These are phyloP conservation scores for Flexamia atlantica DNA, from an alignment of 2,888 invertebrate genomes.

Conservation along the genomic window DNA sequence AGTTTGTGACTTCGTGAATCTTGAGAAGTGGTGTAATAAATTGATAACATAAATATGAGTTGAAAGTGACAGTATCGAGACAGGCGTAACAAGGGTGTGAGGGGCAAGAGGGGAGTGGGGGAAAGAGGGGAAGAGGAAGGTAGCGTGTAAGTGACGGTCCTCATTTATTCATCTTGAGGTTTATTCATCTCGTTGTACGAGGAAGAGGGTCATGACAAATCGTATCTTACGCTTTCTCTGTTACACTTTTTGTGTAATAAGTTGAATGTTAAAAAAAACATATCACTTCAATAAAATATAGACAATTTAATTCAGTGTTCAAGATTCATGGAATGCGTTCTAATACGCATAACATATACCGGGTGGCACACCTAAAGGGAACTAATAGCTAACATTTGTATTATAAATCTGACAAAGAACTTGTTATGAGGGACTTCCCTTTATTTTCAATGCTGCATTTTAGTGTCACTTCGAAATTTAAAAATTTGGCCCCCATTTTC, in stretches of 20 bases:
- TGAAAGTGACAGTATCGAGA: not conserved
- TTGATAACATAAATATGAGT: not conserved
- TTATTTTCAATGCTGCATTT: no score
- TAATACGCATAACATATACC: no score
- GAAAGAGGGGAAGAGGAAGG: not conserved
- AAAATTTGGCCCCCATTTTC: no score
- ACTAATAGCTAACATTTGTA: no score
- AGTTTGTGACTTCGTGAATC: no score
- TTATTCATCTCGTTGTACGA: slow-evolving; percentile 29
- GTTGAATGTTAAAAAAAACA: not conserved
- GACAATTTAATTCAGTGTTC: no score
- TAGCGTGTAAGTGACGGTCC: slow-evolving; percentile 34
- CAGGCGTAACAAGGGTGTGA: not conserved
- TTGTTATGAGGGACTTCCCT: no score
- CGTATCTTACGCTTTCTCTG: slow-evolving; percentile 6
- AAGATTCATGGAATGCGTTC: no score
- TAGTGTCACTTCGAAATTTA: no score
- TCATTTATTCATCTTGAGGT: slow-evolving; percentile 42
- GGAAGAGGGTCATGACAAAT: slow-evolving; percentile 32
- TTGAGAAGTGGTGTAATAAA: not conserved
- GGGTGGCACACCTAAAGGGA: no score
- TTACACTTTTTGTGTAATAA: not conserved
- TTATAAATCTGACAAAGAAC: no score
- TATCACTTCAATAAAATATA: no score
- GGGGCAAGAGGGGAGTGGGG: not conserved